Evolutionary conservation across 1,140 invertebrate genomes (phyloP).

Genomic region (Ericerus pela): DNA sequence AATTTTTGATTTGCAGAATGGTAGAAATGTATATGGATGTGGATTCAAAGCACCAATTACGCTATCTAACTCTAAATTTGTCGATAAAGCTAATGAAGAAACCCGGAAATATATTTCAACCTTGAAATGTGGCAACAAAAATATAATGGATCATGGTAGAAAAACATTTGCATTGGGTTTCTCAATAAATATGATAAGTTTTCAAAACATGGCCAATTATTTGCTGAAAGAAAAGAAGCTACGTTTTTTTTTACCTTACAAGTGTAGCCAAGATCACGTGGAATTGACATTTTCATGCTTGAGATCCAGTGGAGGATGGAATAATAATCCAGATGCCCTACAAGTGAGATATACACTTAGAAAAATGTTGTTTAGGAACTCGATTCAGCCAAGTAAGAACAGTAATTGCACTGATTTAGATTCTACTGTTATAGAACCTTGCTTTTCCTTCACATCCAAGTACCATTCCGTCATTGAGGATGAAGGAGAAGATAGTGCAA

Average conservation of each 20-base stretch:
- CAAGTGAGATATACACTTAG: not conserved
- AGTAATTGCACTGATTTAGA: not conserved
- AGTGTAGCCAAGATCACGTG: not conserved
- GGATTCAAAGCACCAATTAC: slow-evolving; percentile 24
- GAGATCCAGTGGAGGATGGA: not conserved
- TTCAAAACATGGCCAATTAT: not conserved
- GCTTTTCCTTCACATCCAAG: no score
- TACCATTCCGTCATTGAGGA: no score
- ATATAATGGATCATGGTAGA: not conserved
- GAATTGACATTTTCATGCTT: not conserved
- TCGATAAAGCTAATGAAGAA: not conserved
- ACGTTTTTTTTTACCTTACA: not conserved
- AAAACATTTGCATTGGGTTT: not conserved
- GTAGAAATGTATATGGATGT: slow-evolving; percentile 21
- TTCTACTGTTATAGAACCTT: no score
- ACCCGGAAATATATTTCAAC: no score
- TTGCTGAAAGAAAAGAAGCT: not conserved
- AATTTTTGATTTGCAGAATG: slow-evolving; percentile 27
- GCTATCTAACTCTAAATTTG: slow-evolving; percentile 19
- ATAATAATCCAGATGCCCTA: not conserved
- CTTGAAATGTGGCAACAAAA: not conserved
- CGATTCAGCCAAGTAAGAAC: not conserved
- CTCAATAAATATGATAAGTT: not conserved
- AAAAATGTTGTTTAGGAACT: not conserved
- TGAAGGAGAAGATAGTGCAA: not conserved